These are phyloP conservation scores for Caranx ignobilis DNA, from an alignment of 2,113 vertebrate species.

Conservation along the genomic window DNA sequence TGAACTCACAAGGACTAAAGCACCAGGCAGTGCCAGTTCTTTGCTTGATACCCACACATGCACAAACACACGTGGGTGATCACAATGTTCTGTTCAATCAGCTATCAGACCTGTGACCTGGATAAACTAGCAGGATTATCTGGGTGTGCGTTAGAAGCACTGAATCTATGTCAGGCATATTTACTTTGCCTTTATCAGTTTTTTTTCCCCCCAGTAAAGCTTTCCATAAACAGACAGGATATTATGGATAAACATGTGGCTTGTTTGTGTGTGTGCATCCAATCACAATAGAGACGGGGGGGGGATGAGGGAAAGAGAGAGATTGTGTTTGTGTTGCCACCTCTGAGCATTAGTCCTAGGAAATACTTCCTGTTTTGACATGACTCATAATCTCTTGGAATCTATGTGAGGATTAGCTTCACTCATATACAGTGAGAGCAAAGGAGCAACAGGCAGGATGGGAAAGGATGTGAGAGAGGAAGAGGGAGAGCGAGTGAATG, in stretches of 20 bases:
- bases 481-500: constrained; percentile 5
- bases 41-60: background rate
- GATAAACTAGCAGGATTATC: constrained; percentile 21
- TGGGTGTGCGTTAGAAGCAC: background rate
- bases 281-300: constrained; percentile 44
- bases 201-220: constrained; percentile 20
- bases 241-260: constrained; percentile 65
- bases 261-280: constrained; percentile 53
- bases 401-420: constrained; percentile 76
- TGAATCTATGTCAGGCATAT: constrained; percentile 36
- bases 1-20: constrained; percentile 38
- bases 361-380: constrained; percentile 84
- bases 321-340: constrained; percentile 57
- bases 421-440: constrained; percentile 58
- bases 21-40: constrained; percentile 15
- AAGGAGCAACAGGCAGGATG: constrained; percentile 73
- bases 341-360: constrained; percentile 70
- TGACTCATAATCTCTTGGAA: constrained; percentile 82
- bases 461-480: constrained; percentile 53
- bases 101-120: constrained; percentile 16
- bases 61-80: constrained; percentile 1
- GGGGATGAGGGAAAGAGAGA: constrained; percentile 9
- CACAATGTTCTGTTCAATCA: background rate
- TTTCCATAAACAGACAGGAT: constrained; percentile 62
- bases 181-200: constrained; percentile 16